Evolutionary conservation across 2,888 invertebrate species (phyloP), one percentile per base, ranked within the genome.

Genomic region (Oeneis ivallda): DNA sequence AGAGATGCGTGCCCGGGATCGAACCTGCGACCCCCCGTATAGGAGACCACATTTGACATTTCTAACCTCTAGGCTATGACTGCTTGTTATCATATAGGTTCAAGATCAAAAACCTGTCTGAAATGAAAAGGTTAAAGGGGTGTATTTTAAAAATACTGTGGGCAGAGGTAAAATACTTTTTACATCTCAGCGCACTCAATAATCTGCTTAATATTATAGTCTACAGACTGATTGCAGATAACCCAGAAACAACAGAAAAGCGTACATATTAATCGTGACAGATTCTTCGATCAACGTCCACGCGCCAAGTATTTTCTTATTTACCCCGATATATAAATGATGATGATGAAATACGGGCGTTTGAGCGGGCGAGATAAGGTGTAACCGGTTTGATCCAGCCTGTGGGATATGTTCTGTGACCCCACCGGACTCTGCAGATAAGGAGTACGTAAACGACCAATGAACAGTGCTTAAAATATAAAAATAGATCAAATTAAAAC

Each of bases 361-460:
- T 70, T 72, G 74, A 70, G 70, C 65, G 70, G 64, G 73, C 67
- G 59, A 60, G 78, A 79, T 80, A 79, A 80, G 72, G 73, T 56
- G 5, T 53, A 82, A 82, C 89, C 74, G 76, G 85, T 76, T 78
- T 65, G 53, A 81, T 76, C 88, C 76, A 70, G 85, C 70, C 49
- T 32, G 49, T 62, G 77, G 76, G 75, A 76, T 39, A 75, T 74
- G 73, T 76, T 78, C 76, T 70, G 70, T 81, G 82, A 84, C 83
- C 81, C 80, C 79, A 74, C 67, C 77, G 79, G 77, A 79, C 76
- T 76, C 71, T 71, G 10, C 17, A 19, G 72, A 67, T 69, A 69
- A 39, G 65, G 47, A 49, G 58, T 19, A 47, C 43, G 41, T 57
- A 58, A 58, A 58, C 58, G 47, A 56, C 56, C 41, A 10, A 39